Conservation (phyloP, 2,888 invertebrate species). For the Margaritifera margaritifera region DNA sequence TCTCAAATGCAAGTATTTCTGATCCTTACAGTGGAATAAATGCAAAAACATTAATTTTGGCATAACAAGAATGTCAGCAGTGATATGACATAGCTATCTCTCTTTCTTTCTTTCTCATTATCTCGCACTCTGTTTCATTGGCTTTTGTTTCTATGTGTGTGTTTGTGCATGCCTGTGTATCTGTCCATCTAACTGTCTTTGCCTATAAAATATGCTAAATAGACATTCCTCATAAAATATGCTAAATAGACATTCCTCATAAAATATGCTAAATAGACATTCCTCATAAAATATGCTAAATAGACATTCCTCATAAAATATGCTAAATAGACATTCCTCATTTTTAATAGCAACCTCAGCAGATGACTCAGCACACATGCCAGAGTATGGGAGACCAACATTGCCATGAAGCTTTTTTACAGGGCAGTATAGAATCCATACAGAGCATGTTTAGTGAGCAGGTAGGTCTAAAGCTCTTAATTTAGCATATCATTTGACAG, state of each 20-base stretch:
- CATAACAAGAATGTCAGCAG: too few relatives aligned
- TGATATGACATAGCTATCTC: too few relatives aligned
- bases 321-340: too few relatives aligned
- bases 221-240: neutral
- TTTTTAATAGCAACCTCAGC: slow-evolving; percentile 17
- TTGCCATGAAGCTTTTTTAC: slow-evolving; percentile 27
- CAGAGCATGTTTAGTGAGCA: slow-evolving; percentile 68
- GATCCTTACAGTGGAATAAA: too few relatives aligned
- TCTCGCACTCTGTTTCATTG: too few relatives aligned
- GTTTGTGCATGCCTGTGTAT: neutral
- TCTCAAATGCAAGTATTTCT: too few relatives aligned
- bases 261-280: too few relatives aligned
- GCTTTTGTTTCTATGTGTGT: slow-evolving; percentile 1
- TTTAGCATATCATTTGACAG: too few relatives aligned
- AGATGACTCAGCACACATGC: slow-evolving; percentile 19
- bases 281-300: neutral
- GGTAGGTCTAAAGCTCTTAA: slow-evolving; percentile 40
- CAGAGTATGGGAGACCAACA: slow-evolving; percentile 19
- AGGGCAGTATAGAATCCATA: slow-evolving; percentile 62
- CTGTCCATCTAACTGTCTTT: too few relatives aligned
- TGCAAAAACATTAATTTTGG: too few relatives aligned
- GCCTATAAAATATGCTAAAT: too few relatives aligned
- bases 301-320: neutral
- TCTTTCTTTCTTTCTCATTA: too few relatives aligned
- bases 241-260: neutral